phyloP scores from a whole-genome alignment of 2,113 vertebrate genomes.

The Cyprinus carpio region DNA sequence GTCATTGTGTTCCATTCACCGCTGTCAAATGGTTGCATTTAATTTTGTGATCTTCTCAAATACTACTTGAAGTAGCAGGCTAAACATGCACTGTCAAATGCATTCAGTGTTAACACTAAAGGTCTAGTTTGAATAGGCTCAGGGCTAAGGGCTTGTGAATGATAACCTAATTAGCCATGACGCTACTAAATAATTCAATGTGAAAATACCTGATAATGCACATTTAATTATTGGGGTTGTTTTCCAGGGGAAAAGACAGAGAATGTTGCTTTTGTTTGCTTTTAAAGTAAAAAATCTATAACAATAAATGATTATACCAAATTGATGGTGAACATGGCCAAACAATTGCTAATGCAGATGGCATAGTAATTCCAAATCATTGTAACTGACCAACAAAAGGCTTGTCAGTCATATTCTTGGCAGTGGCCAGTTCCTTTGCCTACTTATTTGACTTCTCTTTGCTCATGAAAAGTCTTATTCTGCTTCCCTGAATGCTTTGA shows the following conservation, averaged over 20 bases:
- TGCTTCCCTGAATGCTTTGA: conserved; percentile 27
- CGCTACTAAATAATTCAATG: not conserved
- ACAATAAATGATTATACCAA: not conserved
- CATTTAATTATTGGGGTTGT: not conserved
- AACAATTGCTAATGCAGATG: not conserved
- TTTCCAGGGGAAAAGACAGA: not conserved
- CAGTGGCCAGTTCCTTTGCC: not conserved
- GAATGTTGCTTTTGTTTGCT: not conserved
- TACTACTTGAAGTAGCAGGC: conserved; percentile 31
- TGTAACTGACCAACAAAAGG: not conserved
- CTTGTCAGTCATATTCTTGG: not conserved
- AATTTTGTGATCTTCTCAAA: conserved; percentile 35
- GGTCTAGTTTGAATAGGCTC: not conserved
- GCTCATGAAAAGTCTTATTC: conserved; percentile 8
- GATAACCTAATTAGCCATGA: conserved; percentile 35
- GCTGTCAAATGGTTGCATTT: conserved; percentile 28
- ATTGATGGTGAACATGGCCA: not conserved
- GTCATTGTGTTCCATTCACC: conserved; percentile 33
- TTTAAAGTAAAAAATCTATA: not conserved
- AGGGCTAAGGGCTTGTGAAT: not conserved
- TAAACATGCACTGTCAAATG: conserved; percentile 34
- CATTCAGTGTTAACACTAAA: conserved; percentile 7
- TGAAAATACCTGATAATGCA: not conserved
- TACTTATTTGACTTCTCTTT: conserved; percentile 11
- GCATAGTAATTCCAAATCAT: not conserved